Percentiles rank a stretch among this genome's conserved stretches.
Conservation (phyloP, 2,113 vertebrate genomes). For the Cepphus grylle region DNA sequence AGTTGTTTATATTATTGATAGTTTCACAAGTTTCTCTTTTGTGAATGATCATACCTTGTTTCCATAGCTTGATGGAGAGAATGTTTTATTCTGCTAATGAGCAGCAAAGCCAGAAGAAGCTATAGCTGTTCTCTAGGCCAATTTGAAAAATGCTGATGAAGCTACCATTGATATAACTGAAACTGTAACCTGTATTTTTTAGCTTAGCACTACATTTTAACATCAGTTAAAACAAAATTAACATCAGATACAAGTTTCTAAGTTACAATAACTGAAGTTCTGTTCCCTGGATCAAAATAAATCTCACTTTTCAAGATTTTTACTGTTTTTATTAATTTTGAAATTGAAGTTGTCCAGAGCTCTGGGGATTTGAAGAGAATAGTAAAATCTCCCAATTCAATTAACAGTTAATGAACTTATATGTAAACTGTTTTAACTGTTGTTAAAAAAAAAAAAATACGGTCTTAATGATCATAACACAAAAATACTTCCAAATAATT, state of each 20-base stretch:
- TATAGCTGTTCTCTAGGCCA: neutral
- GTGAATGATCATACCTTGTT: neutral
- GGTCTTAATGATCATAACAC: neutral
- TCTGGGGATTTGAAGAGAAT: neutral
- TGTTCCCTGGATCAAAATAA: neutral
- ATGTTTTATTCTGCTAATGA: neutral
- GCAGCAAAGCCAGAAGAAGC: neutral
- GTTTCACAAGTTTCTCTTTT: neutral
- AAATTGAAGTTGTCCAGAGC: neutral
- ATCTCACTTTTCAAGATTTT: neutral
- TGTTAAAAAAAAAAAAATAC: neutral
- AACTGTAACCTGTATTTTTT: neutral
- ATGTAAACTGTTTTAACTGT: neutral
- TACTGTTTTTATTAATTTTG: neutral
- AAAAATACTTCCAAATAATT: neutral
- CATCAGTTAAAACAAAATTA: neutral
- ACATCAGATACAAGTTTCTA: neutral
- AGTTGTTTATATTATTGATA: neutral
- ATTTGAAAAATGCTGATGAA: neutral
- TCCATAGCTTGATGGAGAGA: neutral
- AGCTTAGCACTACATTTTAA: neutral
- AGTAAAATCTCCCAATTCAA: neutral
- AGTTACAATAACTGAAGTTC: neutral
- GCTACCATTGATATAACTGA: neutral
- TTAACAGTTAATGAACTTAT: neutral